phyloP scores from a whole-genome alignment of 2,797 vertebrate genomes.

The Sebastes taczanowskii region DNA sequence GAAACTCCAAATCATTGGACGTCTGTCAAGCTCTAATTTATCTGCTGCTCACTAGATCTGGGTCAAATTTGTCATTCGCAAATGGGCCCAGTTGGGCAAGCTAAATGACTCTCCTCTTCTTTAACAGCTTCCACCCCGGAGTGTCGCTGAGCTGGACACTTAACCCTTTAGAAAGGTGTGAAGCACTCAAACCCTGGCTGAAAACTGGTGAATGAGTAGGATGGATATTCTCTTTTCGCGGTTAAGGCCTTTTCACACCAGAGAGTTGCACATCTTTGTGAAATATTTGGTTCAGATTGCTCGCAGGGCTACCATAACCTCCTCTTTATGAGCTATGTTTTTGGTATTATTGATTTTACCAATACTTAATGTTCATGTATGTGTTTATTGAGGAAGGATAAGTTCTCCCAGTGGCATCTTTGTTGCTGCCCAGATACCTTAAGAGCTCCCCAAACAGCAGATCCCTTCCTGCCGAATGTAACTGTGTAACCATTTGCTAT shows the following conservation, averaged over 20 bases:
- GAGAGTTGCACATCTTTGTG: background rate
- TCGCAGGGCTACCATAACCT: background rate
- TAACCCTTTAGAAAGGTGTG: background rate
- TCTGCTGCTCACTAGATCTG: conserved; percentile 21
- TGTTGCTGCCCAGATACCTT: background rate
- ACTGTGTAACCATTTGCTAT: background rate
- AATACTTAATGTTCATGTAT: background rate
- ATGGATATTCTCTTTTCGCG: background rate
- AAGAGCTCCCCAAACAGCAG: background rate
- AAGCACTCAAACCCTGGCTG: background rate
- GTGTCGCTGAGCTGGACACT: conserved; percentile 3
- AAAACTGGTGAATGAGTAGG: background rate
- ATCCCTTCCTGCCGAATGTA: background rate
- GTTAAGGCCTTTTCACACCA: background rate
- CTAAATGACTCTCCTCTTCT: background rate
- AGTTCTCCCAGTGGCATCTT: background rate
- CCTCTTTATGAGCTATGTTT: background rate
- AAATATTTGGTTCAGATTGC: background rate
- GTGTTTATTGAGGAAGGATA: background rate
- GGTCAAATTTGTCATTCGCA: conserved; percentile 45
- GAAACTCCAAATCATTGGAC: background rate
- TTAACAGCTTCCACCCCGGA: background rate
- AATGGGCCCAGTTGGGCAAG: conserved; percentile 12
- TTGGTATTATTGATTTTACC: background rate
- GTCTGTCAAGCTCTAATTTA: conserved; percentile 19